Conservation (phyloP, 2,888 invertebrate genomes). For the Drosophila neotestacea region DNA sequence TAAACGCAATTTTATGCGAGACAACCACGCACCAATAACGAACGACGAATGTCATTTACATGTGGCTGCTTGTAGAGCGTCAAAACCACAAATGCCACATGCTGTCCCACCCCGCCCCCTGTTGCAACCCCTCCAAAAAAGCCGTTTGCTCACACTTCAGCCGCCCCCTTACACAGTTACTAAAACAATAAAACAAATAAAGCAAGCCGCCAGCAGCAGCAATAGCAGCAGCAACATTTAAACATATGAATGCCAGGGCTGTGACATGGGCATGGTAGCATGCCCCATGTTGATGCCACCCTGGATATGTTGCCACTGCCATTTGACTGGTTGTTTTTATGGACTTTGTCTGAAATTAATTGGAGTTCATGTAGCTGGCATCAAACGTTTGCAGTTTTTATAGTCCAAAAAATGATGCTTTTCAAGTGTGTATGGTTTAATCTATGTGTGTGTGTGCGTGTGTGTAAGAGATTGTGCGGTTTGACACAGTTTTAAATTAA, state of each 20-base stretch:
- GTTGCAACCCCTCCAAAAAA: neutral
- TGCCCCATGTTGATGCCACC: slow-evolving; percentile 1
- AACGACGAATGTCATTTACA: slow-evolving; percentile 81
- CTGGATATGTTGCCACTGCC: slow-evolving; percentile 40
- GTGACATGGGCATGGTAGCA: neutral
- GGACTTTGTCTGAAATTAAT: slow-evolving; percentile 79
- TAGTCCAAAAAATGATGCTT: slow-evolving; percentile 45
- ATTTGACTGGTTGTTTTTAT: slow-evolving; percentile 74
- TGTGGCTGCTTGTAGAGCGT: slow-evolving; percentile 79
- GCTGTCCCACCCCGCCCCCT: slow-evolving; percentile 53
- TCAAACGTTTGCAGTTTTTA: slow-evolving; percentile 64
- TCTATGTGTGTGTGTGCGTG: neutral
- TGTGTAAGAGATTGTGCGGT: slow-evolving; percentile 60
- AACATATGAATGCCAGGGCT: slow-evolving; percentile 46
- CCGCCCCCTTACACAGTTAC: slow-evolving; percentile 28
- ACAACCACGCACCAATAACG: slow-evolving; percentile 78
- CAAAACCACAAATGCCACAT: slow-evolving; percentile 81
- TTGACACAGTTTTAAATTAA: slow-evolving; percentile 79
- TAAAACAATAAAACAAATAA: slow-evolving; percentile 78
- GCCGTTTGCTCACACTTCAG: neutral
- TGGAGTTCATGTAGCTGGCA: slow-evolving; percentile 74
- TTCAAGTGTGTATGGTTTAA: neutral
- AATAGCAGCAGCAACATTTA: slow-evolving; percentile 48
- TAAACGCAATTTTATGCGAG: slow-evolving; percentile 73
- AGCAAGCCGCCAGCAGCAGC: slow-evolving; percentile 58